Percentiles rank a stretch among this genome's conserved stretches.
Evolutionary conservation across 2,113 vertebrate genomes (phyloP).

Genomic region (Electrona antarctica): DNA sequence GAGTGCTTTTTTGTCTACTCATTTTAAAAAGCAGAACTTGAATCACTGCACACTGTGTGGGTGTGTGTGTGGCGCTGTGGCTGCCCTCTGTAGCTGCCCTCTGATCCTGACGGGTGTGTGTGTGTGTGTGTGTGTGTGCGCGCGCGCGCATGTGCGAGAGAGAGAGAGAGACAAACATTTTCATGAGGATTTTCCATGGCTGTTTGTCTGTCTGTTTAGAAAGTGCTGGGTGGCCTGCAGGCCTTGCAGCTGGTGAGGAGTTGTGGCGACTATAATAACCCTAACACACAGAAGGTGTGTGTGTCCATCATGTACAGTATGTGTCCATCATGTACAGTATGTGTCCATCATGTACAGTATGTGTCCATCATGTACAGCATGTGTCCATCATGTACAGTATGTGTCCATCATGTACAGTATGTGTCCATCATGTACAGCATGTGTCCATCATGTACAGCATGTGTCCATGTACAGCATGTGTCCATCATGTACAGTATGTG

Average conservation of each 20-base stretch:
- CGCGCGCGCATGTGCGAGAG: not conserved
- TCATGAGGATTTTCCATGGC: slow-evolving; percentile 24
- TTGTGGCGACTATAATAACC: slow-evolving; percentile 11
- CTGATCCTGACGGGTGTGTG: too few relatives aligned
- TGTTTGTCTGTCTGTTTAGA: slow-evolving; percentile 5
- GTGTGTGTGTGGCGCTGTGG: not conserved
- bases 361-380: too few relatives aligned
- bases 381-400: too few relatives aligned
- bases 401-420: too few relatives aligned
- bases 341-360: too few relatives aligned
- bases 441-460: too few relatives aligned
- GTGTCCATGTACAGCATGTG: too few relatives aligned
- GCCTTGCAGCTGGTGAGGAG: slow-evolving; percentile 13
- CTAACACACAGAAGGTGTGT: not conserved
- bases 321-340: too few relatives aligned
- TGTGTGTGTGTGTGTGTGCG: not conserved
- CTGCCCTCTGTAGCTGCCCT: too few relatives aligned
- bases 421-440: too few relatives aligned
- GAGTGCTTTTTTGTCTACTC: slow-evolving; percentile 30
- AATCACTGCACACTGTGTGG: slow-evolving; percentile 38
- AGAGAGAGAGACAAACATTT: slow-evolving; percentile 19
- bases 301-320: too few relatives aligned
- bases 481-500: too few relatives aligned
- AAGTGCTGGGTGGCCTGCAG: slow-evolving; percentile 1
- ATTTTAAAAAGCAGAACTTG: slow-evolving; percentile 59